Evolutionary conservation across 2,797 vertebrate species (phyloP).

Genomic region (Enteromius paludinosus): DNA sequence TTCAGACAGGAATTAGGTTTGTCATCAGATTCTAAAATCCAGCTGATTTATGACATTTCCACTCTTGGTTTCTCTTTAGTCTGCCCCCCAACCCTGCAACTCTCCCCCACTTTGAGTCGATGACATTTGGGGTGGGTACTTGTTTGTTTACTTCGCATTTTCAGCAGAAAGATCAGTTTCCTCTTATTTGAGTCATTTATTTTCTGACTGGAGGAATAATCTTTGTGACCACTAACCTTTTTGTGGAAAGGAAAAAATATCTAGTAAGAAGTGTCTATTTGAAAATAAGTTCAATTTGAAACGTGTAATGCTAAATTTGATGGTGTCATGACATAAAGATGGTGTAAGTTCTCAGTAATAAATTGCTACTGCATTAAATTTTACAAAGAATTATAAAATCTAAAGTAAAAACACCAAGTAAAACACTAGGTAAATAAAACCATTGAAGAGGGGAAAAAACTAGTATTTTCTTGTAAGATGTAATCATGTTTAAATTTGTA

Average conservation of each 20-base stretch:
- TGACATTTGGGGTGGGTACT: slow-evolving; percentile 73
- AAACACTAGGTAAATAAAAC: neutral
- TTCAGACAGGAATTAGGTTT: slow-evolving; percentile 87
- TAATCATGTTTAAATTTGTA: neutral
- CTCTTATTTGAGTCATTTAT: neutral
- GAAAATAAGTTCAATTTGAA: neutral
- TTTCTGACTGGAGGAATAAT: slow-evolving; percentile 2
- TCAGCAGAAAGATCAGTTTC: slow-evolving; percentile 63
- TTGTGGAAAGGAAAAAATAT: neutral
- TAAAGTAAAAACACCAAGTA: neutral
- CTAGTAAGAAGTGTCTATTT: neutral
- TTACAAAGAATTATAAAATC: neutral
- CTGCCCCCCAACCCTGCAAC: slow-evolving; percentile 21
- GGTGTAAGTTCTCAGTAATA: neutral
- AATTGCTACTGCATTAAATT: neutral
- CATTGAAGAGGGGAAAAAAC: neutral
- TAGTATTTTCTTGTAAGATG: neutral
- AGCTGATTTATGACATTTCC: slow-evolving; percentile 86
- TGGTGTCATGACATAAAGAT: neutral
- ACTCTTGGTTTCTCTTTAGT: slow-evolving; percentile 63
- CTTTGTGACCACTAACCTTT: neutral
- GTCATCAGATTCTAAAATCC: slow-evolving; percentile 92
- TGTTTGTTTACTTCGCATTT: slow-evolving; percentile 76
- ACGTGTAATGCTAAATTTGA: neutral
- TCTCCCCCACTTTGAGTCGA: slow-evolving; percentile 65